phyloP scores from a whole-genome alignment of 2,797 vertebrate species.

The Karalla daura region DNA sequence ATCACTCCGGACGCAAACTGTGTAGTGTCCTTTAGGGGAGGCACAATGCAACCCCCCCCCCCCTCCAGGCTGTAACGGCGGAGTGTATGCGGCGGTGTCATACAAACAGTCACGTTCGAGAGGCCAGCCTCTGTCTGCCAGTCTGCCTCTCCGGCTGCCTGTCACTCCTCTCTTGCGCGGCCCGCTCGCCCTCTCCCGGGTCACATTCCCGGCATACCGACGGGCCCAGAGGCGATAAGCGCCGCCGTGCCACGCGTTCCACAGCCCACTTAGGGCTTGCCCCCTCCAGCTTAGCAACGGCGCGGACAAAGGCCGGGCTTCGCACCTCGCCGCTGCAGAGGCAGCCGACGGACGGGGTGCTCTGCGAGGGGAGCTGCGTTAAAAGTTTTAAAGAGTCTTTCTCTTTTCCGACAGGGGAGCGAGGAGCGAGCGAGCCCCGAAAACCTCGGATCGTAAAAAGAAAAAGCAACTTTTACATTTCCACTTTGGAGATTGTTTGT shows the following conservation, averaged over 20 bases:
- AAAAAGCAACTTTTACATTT: too few relatives aligned
- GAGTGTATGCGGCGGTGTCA: constrained; percentile 6
- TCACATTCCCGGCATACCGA: constrained; percentile 80
- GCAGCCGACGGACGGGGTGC: constrained; percentile 24
- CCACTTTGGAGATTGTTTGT: too few relatives aligned
- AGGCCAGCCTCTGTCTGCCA: constrained; percentile 46
- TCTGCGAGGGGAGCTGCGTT: constrained; percentile 17
- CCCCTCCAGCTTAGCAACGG: constrained; percentile 75
- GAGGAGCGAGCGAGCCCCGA: too few relatives aligned
- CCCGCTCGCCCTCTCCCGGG: constrained; percentile 53
- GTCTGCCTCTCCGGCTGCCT: constrained; percentile 33
- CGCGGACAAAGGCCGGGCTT: constrained; percentile 67
- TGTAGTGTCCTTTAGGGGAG: constrained; percentile 12
- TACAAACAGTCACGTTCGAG: constrained; percentile 52
- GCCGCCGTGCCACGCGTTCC: constrained; percentile 77
- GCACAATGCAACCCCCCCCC: constrained; percentile 17
- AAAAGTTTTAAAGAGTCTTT: too few relatives aligned
- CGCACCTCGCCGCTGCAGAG: constrained; percentile 47
- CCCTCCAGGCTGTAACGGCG: constrained; percentile 33
- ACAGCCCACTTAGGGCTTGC: constrained; percentile 74
- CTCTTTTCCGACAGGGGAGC: too few relatives aligned
- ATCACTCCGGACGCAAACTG: constrained; percentile 8
- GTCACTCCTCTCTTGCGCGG: constrained; percentile 48
- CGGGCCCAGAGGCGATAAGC: constrained; percentile 75
- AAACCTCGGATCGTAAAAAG: too few relatives aligned